Evolutionary conservation across 1,140 invertebrate species (phyloP).

Genomic region (Papilio polytes): DNA sequence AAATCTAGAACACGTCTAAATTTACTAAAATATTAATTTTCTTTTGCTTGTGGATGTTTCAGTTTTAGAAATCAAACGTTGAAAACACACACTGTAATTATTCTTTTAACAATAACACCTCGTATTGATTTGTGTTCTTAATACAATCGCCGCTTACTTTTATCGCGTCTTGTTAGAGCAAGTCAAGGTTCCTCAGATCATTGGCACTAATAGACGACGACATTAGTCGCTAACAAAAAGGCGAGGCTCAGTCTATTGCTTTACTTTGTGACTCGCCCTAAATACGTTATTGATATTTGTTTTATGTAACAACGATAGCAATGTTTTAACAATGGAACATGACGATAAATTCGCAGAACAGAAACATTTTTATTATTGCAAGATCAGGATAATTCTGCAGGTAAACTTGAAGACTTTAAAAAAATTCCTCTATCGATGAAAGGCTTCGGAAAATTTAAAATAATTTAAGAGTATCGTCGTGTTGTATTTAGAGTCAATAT

Average conservation of each 20-base stretch:
- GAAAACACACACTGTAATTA: neutral
- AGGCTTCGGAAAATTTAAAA: neutral
- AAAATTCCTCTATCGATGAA: too few relatives aligned
- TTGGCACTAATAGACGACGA: conserved; percentile 49
- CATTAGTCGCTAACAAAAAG: conserved; percentile 23
- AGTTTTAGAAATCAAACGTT: neutral
- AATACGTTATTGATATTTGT: conserved; percentile 1
- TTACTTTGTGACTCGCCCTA: conserved; percentile 14
- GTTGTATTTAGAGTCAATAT: too few relatives aligned
- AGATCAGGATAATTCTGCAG: neutral
- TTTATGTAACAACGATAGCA: neutral
- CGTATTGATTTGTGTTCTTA: conserved; percentile 9
- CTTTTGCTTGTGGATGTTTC: neutral
- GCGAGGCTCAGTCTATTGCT: conserved; percentile 21
- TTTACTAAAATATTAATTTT: too few relatives aligned
- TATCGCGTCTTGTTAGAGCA: conserved; percentile 49
- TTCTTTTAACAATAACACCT: neutral
- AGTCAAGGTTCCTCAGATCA: conserved; percentile 55
- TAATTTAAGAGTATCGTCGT: too few relatives aligned
- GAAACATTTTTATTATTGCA: neutral
- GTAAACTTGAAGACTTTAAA: too few relatives aligned
- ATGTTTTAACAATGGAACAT: neutral
- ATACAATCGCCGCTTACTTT: conserved; percentile 55
- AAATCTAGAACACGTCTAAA: too few relatives aligned
- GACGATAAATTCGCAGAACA: neutral